Evolutionary conservation across 2,888 invertebrate genomes (phyloP).

Genomic region (Troides oblongomaculatus): DNA sequence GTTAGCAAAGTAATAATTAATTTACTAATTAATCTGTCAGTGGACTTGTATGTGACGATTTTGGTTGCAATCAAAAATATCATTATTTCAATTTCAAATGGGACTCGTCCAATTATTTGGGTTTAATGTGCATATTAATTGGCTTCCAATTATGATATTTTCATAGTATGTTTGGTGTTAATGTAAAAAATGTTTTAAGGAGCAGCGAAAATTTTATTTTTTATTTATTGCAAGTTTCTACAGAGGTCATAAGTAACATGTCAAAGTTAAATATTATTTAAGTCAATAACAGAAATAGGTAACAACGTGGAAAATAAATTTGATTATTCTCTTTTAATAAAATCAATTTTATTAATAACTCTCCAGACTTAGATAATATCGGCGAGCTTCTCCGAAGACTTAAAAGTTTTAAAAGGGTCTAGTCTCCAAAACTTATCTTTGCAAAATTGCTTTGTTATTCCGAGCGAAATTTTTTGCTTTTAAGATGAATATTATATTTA

Average conservation of each 20-base stretch:
- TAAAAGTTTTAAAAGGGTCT: conserved; percentile 14
- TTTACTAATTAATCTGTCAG: not conserved
- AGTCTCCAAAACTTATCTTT: conserved; percentile 3
- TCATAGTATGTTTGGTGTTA: too few relatives aligned
- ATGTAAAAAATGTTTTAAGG: too few relatives aligned
- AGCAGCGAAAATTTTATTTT: too few relatives aligned
- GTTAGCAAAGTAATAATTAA: not conserved
- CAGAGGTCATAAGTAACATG: too few relatives aligned
- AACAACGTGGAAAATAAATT: not conserved
- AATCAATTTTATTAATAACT: conserved; percentile 18
- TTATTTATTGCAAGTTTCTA: too few relatives aligned
- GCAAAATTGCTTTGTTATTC: conserved; percentile 15
- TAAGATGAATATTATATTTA: not conserved
- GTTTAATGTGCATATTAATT: not conserved
- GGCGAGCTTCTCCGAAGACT: conserved; percentile 9
- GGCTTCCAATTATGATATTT: too few relatives aligned
- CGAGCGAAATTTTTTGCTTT: not conserved
- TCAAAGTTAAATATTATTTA: not conserved
- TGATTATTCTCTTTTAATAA: conserved; percentile 17
- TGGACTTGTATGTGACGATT: conserved; percentile 1
- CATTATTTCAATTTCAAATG: not conserved
- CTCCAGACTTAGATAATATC: conserved; percentile 19
- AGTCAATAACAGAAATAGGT: not conserved
- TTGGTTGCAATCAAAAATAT: conserved; percentile 10
- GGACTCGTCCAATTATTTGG: not conserved